Base-by-base conservation (phyloP, 2,888 invertebrate genomes). In the Bimastos eiseni region DNA sequence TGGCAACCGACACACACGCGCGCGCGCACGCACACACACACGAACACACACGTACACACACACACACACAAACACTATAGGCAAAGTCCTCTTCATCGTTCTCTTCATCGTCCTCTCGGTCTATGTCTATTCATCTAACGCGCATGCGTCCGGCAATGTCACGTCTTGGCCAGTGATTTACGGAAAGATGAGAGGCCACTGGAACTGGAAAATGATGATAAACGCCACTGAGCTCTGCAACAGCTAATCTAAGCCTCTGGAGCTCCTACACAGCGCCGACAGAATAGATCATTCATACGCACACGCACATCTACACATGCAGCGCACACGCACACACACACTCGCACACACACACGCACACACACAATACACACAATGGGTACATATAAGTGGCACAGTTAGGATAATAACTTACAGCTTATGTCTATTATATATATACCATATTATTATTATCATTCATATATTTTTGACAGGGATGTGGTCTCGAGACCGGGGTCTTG, bases 161-260 rank as follows among this genome's bases (percentile, higher is more conserved):
- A 70, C 70, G 70, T 70, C n/a, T n/a, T 13, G 70, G n/a, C n/a
- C 70, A 70, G 70, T 70, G 70, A 70, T 70, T 70, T 70, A 70
- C 8, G 70, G 70, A n/a, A 70, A 70, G 70, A 70, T 70, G 70
- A 70, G n/a, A 70, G 70, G 70, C 30, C 70, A n/a, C 30, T 30
- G 70, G 70, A 70, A 70, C 70, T 70, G 70, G 70, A 30, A 70
- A 70, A 70, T 70, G 70, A 70, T 70, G 70, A 70, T 70, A 70
- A 70, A 70, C 70, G 70, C n/a, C 70, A 70, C 70, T 70, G 70
- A 70, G 70, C 70, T 70, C 70, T n/a, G 70, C 70, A 70, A n/a
- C 70, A n/a, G 70, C 70, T n/a, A n/a, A 70, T 70, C 70, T n/a
- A 70, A 70, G 70, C n/a, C 70, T 15, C n/a, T 8, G 70, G 70